Percentiles rank a stretch among this genome's conserved stretches.
These are phyloP conservation scores for Leptoclinus maculatus DNA, from an alignment of 2,797 vertebrate genomes.

Conservation along the genomic window DNA sequence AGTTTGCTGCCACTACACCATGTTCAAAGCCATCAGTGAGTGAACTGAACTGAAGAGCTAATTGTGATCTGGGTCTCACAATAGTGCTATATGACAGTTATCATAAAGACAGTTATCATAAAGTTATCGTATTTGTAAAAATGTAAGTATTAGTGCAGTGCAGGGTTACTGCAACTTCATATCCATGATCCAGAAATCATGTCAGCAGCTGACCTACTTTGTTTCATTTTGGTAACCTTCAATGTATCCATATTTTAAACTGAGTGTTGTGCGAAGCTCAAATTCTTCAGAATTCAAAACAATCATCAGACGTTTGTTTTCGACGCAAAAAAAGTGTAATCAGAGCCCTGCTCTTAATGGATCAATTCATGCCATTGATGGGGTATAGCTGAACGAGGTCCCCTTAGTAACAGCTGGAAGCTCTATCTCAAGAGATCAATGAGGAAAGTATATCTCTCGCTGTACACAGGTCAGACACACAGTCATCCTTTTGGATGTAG, in stretches of 20 bases:
- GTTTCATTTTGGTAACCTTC: not conserved
- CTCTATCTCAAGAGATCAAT: conserved; percentile 22
- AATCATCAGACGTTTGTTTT: not conserved
- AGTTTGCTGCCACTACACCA: not conserved
- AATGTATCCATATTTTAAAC: not conserved
- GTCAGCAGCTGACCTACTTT: not conserved
- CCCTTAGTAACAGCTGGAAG: not conserved
- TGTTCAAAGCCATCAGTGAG: not conserved
- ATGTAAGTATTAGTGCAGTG: not conserved
- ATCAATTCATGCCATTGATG: not conserved
- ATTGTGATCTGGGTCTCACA: not conserved
- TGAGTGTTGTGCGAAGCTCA: not conserved
- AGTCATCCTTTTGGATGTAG: not conserved
- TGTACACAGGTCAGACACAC: not conserved
- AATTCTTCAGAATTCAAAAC: not conserved
- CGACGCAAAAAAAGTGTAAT: not conserved
- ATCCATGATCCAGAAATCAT: not conserved
- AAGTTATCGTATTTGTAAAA: not conserved
- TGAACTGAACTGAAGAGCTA: not conserved
- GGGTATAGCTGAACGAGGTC: not conserved
- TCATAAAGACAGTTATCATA: not conserved
- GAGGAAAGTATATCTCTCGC: conserved; percentile 19
- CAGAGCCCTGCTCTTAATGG: not conserved
- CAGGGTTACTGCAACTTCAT: not conserved
- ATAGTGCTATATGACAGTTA: not conserved